Base-by-base conservation (phyloP, 2,797 vertebrate genomes). In the Chromobotia macracanthus region DNA sequence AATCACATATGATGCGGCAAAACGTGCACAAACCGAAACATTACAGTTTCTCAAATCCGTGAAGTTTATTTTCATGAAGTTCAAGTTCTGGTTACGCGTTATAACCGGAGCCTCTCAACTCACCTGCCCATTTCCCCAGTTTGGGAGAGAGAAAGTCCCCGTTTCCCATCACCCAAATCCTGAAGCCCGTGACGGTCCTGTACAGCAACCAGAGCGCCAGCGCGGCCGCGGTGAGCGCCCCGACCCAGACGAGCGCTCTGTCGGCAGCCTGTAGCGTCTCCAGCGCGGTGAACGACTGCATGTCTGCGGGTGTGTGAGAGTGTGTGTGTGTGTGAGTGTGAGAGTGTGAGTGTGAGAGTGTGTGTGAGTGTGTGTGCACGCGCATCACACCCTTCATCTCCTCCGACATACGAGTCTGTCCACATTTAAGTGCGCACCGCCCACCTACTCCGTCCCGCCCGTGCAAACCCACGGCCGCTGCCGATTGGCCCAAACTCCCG, bases 101-200 rank as follows among this genome's bases (percentile, higher is more conserved):
- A 21, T 51, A 46, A 41, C 76, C 73, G 75, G 78, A 80, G 77
- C 81, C 68, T 84, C 85, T 85, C 72, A 80, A 95, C 97, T 96
- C 94, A 98, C 96, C 97, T 96, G 96, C 97, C 97, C 96, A 98
- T 88, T 93, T 93, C 53, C 96, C 96, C 87, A 96, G 88, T 86
- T 79, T 86, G 18, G 95, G 95, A 18, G 94, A 92, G 80, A 97
- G 88, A 72, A 88, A 84, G 66, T 85, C 68, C 44, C 92, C 92
- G 79, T 94, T 93, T 31, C 94, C 93, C 85, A 96, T 70, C 80
- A 94, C 93, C 96, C 96, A 98, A 85, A 96, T 88, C 83, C 93
- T 92, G 23, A 95, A 71, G 38, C 92, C 95, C 18, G 86, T 83
- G 82, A 95, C 80, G 64, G 96, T 88, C 78, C 83, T 88, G 89